Evolutionary conservation across 92 coral and sea anemone genomes (phyloP), one percentile per base, ranked within the genome.

Genomic region (Porites evermanni): DNA sequence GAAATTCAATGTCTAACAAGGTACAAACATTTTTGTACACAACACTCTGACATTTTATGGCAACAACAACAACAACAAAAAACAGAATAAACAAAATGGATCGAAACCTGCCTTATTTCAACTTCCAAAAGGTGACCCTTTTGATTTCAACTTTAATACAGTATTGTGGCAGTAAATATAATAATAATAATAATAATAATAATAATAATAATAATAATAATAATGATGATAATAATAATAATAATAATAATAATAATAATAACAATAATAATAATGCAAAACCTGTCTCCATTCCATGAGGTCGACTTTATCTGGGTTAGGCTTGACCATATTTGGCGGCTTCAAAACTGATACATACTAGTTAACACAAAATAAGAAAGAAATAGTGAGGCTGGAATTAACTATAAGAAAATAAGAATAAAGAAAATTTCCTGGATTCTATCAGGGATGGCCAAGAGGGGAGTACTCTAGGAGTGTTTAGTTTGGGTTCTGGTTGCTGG

Each of bases 261-360:
- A 4, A 50, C 7, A 9, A 26, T 72, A 4, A 50, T 16, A 9
- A 16, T 11, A 19, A 73, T 21, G 0, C 12, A 18, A 64, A 21
- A 95, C 99, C 91, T 97, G 99, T 87, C 99, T 85, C 99, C 99
- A 97, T 59, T 97, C 99, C 87, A 87, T 79, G 47, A 95, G 89
- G 32, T 75, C 82, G 61, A 85, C 81, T 18, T 86, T 87, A 65
- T 83, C 79, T 47, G 95, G 97, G 47, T 86, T 88, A 17, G 87
- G 90, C 24, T 88, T 93, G 86, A 84, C 97, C 67, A 95, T 84
- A 64, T 80, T 81, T 9, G 94, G 94, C 3, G 99, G 99, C 78
- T 97, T 97, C 38, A 97, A 85, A 44, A 97, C 92, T 4, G 99
- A 97, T 74, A 92, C 87, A 68, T 97, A 97, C 99, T 97, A 75